Conservation (phyloP, 2,113 vertebrate genomes). For the Vicugna pacos region DNA sequence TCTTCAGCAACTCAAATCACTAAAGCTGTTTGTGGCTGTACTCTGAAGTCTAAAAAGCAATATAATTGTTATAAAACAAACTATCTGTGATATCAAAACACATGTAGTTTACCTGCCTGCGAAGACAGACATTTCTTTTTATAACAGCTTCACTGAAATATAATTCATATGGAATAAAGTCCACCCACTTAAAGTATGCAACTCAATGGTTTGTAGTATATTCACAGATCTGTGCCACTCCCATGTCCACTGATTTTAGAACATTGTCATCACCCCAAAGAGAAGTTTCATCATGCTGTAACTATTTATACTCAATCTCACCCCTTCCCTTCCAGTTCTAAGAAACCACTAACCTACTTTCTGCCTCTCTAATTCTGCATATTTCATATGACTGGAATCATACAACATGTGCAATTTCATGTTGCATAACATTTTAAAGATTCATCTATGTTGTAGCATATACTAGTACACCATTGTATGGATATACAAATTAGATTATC, state of each 20-base stretch:
- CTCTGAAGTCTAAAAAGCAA: background rate
- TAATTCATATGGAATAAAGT: background rate
- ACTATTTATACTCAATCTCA: background rate
- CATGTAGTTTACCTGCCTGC: background rate
- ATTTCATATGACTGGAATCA: background rate
- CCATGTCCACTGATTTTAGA: background rate
- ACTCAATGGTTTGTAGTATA: background rate
- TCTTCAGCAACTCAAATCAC: background rate
- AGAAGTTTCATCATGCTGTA: background rate
- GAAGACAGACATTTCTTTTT: background rate
- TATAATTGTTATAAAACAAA: conserved; percentile 2
- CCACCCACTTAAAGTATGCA: background rate
- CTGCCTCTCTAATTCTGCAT: background rate
- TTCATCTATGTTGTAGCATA: background rate
- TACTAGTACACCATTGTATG: background rate
- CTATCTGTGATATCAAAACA: background rate
- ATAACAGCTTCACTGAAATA: background rate
- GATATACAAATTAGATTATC: background rate
- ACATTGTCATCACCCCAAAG: background rate
- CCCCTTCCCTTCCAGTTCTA: background rate
- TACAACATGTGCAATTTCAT: background rate
- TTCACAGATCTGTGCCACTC: background rate
- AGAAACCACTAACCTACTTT: background rate
- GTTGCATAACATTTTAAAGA: background rate
- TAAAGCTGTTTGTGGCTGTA: background rate